Evolutionary conservation across 2,113 vertebrate species (phyloP).

Genomic region (Antennarius striatus): DNA sequence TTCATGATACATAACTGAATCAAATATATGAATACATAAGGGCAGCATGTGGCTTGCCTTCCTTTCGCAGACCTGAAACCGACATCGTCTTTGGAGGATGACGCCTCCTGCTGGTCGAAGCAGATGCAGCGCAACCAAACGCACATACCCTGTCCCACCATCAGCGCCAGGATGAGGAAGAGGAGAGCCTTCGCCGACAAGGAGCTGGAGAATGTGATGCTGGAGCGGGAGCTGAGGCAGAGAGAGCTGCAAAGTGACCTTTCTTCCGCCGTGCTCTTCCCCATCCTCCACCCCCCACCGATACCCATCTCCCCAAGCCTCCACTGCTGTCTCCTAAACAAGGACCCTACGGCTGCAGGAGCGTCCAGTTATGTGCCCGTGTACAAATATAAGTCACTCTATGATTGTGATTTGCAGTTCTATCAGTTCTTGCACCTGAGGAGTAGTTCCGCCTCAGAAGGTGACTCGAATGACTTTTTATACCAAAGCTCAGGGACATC

Average conservation of each 20-base stretch:
- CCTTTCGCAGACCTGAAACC: constrained; percentile 59
- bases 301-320: constrained; percentile 42
- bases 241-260: constrained; percentile 65
- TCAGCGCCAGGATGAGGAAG: constrained; percentile 80
- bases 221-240: constrained; percentile 75
- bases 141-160: constrained; percentile 43
- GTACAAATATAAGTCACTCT: constrained; percentile 67
- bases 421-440: constrained; percentile 59
- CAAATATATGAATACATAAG: constrained; percentile 15
- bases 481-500: constrained; percentile 32
- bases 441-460: constrained; percentile 34
- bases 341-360: constrained; percentile 45
- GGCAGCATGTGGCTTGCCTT: constrained; percentile 1
- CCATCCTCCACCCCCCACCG: constrained; percentile 50
- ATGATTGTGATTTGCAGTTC: constrained; percentile 71
- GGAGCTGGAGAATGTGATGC: constrained; percentile 80
- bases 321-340: constrained; percentile 57
- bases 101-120: constrained; percentile 61
- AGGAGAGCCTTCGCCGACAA: constrained; percentile 76
- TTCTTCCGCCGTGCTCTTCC: constrained; percentile 38
- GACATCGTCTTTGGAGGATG: constrained; percentile 36
- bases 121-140: constrained; percentile 29
- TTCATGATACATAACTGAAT: constrained; percentile 14
- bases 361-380: constrained; percentile 55
- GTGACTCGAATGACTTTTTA: constrained; percentile 34